Percentiles rank a stretch among this genome's conserved stretches.
phyloP scores from a whole-genome alignment of 2,888 invertebrate genomes.

The Melikaiella ostensackeni region DNA sequence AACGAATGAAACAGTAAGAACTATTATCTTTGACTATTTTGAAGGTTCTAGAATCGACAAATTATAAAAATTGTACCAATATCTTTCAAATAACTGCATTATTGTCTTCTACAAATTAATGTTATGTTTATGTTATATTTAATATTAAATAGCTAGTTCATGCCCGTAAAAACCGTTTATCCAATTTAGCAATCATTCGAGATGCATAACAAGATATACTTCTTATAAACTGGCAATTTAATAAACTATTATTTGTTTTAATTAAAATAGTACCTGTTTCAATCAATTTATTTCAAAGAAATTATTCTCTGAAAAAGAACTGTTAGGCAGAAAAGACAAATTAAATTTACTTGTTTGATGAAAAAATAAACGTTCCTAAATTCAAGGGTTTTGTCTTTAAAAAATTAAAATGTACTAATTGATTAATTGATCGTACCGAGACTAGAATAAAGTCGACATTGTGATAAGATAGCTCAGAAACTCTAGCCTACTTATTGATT shows the following conservation, averaged over 20 bases:
- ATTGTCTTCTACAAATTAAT: constrained; percentile 5
- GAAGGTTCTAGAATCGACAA: neutral
- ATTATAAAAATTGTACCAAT: neutral
- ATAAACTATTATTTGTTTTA: neutral
- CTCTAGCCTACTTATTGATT: neutral
- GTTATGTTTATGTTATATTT: neutral
- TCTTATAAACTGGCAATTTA: neutral
- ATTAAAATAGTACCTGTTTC: neutral
- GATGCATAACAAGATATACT: neutral
- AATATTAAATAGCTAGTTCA: constrained; percentile 10
- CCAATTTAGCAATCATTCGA: constrained; percentile 14
- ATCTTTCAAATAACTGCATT: neutral
- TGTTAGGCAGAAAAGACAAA: too few species aligned
- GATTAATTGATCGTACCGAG: too few species aligned
- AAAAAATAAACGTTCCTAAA: too few species aligned
- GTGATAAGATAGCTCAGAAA: neutral
- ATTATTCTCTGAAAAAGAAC: too few species aligned
- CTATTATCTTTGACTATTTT: neutral
- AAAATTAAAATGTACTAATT: too few species aligned
- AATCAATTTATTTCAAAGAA: too few species aligned
- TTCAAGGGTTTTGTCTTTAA: too few species aligned
- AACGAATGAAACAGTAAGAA: constrained; percentile 73
- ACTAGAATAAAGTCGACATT: neutral
- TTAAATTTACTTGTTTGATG: too few species aligned
- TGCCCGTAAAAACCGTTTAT: neutral